Percentiles rank a stretch among this genome's conserved stretches.
Conservation (phyloP, 2,888 invertebrate species). For the Hypolimnas misippus region DNA sequence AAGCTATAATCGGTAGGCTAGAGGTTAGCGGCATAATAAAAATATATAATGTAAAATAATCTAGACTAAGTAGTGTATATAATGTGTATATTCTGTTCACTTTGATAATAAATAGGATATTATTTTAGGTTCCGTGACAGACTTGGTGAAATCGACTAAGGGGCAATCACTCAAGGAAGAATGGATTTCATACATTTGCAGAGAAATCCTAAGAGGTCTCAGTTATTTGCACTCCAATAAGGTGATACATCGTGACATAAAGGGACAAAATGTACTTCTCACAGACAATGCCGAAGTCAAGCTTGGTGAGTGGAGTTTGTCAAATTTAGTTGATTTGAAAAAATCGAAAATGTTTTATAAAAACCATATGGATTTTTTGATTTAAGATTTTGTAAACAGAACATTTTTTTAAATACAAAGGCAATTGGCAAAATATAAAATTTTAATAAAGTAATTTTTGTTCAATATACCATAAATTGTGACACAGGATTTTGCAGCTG, state of each 20-base stretch:
- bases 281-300: slow-evolving; percentile 99
- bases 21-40: too few species aligned
- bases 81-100: too few species aligned
- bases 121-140: slow-evolving; percentile 94
- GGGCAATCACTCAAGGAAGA: slow-evolving; percentile 99
- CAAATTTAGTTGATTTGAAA: background rate
- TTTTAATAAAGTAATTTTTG: too few species aligned
- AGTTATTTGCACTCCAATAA: slow-evolving; percentile 99
- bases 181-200: slow-evolving; percentile 99
- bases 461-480: too few species aligned
- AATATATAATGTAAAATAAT: too few species aligned
- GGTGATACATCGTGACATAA: slow-evolving; percentile 99
- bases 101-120: background rate
- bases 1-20: too few species aligned
- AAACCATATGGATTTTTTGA: background rate
- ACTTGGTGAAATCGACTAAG: slow-evolving; percentile 99
- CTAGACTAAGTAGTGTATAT: too few species aligned
- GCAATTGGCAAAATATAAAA: too few species aligned
- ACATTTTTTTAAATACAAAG: too few species aligned
- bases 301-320: slow-evolving; percentile 86
- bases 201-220: slow-evolving; percentile 97
- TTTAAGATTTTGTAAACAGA: too few species aligned
- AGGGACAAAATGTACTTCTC: slow-evolving; percentile 99
- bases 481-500: too few species aligned
- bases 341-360: too few species aligned